Evolutionary conservation across 2,888 invertebrate species (phyloP), one percentile per base, ranked within the genome.

Genomic region (Helobdella robusta): DNA sequence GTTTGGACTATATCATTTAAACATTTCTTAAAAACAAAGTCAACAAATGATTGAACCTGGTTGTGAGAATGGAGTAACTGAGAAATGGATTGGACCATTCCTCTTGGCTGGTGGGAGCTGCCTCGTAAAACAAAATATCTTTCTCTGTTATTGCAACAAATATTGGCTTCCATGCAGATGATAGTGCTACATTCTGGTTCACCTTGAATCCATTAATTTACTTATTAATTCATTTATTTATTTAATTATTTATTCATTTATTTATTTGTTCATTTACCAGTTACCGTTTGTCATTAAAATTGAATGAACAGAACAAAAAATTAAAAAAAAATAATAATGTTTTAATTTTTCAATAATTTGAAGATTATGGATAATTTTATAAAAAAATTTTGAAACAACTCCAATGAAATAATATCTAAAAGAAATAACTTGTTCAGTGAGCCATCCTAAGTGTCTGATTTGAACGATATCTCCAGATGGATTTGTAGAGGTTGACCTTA

Each of bases 101-200:
- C 79, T 93, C 92, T 68, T 88, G 87, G 67, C 92, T 91, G 89
- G 92, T 91, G 0, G 97, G 97, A 11, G 94, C 95, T 70, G 90
- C 89, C 76, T 94, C 94, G 83, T 95, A 98, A 72, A 98, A 82
- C 75, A 94, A 85, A 68, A 98, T 83, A 79, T 97, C 95, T 66
- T 91, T 86, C 75, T 93, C 93, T 2, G 95, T 95, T 46, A 97
- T 87, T 0, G 92, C 94, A 15, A 90, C 90, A 79, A 97, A 98
- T 56, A 92, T 87, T 32, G 94, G 91, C 76, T 89, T 88, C 95
- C 95, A 98, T 2, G 59, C 32, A 2, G 75, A 72, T 11, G 50
- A 30, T 25, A 44, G 30, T 11, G 28, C 25, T n/a, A 30, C 52
- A 28, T 64, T 58, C 28, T 32, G 56, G n/a, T 36, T 35, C 36